Conservation (phyloP, 2,888 invertebrate genomes). For the Phania funesta region DNA sequence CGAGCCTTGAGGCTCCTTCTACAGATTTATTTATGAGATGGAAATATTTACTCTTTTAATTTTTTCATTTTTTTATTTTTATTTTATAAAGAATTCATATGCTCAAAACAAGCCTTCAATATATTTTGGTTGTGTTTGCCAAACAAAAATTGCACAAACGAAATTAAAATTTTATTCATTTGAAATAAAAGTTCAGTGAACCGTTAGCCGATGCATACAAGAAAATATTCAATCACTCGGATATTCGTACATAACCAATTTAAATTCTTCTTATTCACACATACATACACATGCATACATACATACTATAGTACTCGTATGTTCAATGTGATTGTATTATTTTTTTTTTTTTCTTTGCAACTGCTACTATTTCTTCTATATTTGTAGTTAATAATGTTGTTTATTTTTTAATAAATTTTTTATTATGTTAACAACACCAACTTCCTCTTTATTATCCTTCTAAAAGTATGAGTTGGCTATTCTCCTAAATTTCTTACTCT, state of each 20-base stretch:
- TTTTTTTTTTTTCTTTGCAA: no score
- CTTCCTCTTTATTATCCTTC: no score
- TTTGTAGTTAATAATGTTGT: no score
- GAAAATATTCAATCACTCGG: background rate
- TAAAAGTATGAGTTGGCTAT: no score
- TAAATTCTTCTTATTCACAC: background rate
- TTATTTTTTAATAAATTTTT: no score
- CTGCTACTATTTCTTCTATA: no score
- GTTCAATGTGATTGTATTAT: no score
- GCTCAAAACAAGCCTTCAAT: background rate
- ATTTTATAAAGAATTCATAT: background rate
- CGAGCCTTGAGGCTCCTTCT: no score
- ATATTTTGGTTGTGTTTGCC: constrained; percentile 29
- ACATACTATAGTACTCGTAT: no score
- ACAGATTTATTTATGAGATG: no score
- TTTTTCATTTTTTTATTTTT: background rate
- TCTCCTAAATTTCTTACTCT: background rate
- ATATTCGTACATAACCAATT: no score
- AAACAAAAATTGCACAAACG: background rate
- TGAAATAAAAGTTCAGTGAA: constrained; percentile 37
- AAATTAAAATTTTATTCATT: constrained; percentile 20
- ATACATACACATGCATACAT: background rate
- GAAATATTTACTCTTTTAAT: background rate
- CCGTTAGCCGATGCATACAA: constrained; percentile 9
- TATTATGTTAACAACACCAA: background rate